phyloP scores from a whole-genome alignment of 2,797 vertebrate genomes.

The Karalla daura region DNA sequence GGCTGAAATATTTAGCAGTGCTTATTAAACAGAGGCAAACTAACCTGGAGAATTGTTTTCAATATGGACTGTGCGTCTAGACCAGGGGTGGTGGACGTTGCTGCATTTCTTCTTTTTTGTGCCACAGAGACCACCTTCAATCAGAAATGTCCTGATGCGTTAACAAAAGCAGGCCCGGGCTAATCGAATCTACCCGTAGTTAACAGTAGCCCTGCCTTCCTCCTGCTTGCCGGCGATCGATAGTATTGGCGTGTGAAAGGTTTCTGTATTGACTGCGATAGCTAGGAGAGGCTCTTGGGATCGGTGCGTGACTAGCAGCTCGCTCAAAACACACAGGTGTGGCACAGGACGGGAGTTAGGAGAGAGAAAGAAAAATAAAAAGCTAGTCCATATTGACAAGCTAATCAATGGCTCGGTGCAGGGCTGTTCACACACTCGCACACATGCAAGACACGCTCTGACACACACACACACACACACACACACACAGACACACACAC shows the following conservation, averaged over 20 bases:
- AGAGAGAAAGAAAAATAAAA: slow-evolving; percentile 72
- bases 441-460: too few relatives aligned
- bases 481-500: slow-evolving; percentile 15
- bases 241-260: slow-evolving; percentile 83
- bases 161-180: slow-evolving; percentile 77
- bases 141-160: slow-evolving; percentile 77
- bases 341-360: slow-evolving; percentile 69
- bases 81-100: slow-evolving; percentile 35
- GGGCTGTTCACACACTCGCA: slow-evolving; percentile 55
- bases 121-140: slow-evolving; percentile 68
- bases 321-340: slow-evolving; percentile 78
- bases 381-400: slow-evolving; percentile 75
- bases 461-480: slow-evolving; percentile 38
- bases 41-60: slow-evolving; percentile 31
- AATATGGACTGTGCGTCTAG: slow-evolving; percentile 14
- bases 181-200: slow-evolving; percentile 80
- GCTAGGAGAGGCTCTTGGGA: slow-evolving; percentile 74
- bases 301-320: slow-evolving; percentile 72
- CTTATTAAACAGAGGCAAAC: slow-evolving; percentile 25
- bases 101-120: slow-evolving; percentile 54
- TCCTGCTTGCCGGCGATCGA: slow-evolving; percentile 70
- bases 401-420: slow-evolving; percentile 74
- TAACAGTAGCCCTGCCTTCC: slow-evolving; percentile 76
- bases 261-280: slow-evolving; percentile 80
- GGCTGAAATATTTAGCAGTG: slow-evolving; percentile 33